phyloP scores from a whole-genome alignment of 2,113 vertebrate genomes.

The Oryzias curvinotus region DNA sequence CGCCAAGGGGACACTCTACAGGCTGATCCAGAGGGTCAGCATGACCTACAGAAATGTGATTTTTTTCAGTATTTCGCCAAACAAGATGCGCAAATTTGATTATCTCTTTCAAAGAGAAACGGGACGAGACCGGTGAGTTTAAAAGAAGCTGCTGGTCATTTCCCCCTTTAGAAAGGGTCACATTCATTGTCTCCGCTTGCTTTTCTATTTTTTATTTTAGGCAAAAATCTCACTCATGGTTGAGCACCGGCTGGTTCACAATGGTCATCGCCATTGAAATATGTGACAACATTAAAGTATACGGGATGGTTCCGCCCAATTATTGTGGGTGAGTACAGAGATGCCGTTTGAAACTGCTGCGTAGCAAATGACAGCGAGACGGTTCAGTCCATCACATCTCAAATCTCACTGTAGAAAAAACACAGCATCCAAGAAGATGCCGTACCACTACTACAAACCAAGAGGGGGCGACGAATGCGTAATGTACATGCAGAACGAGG shows the following conservation, averaged over 20 bases:
- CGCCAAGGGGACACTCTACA: constrained; percentile 81
- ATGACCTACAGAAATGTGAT: constrained; percentile 83
- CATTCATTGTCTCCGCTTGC: not conserved
- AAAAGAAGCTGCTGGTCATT: not conserved
- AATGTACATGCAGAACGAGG: constrained; percentile 91
- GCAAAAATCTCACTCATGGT: constrained; percentile 91
- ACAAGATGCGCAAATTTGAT: constrained; percentile 91
- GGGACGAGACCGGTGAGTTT: constrained; percentile 87
- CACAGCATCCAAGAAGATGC: constrained; percentile 79
- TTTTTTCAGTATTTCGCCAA: constrained; percentile 80
- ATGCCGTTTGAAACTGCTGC: not conserved
- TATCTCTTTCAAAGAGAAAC: constrained; percentile 90
- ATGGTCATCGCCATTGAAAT: constrained; percentile 95
- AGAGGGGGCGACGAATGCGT: constrained; percentile 89
- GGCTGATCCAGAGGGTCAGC: constrained; percentile 87
- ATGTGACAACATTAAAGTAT: constrained; percentile 92
- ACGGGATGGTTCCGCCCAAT: constrained; percentile 93
- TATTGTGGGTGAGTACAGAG: constrained; percentile 85
- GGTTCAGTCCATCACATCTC: not conserved
- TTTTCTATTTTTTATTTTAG: constrained; percentile 71
- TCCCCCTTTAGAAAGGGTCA: not conserved
- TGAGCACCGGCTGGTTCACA: constrained; percentile 99
- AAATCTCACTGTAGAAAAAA: constrained; percentile 63
- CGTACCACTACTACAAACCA: constrained; percentile 98
- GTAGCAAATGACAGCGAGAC: not conserved